Percentiles rank a stretch among this genome's conserved stretches.
Conservation (phyloP, 2,797 vertebrate species). For the Merluccius polli region DNA sequence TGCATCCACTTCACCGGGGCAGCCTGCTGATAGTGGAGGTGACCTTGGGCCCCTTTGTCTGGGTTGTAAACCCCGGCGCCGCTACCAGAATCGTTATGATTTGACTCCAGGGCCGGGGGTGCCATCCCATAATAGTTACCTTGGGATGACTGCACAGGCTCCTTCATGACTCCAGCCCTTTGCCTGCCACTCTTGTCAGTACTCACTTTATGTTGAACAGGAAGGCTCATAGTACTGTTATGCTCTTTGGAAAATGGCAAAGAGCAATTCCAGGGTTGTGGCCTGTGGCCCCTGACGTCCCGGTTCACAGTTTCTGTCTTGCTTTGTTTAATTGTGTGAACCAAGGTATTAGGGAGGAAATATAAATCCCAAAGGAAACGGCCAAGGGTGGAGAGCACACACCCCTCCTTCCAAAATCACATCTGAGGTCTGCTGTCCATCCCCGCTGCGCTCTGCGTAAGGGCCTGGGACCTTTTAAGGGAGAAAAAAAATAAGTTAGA, state of each 20-base stretch:
- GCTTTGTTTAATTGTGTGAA: conserved; percentile 47
- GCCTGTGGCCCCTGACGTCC: conserved; percentile 35
- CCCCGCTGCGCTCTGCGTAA: conserved; percentile 45
- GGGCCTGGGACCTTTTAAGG: conserved; percentile 46
- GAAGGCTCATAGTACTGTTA: conserved; percentile 85
- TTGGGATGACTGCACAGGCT: conserved; percentile 80
- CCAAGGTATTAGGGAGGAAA: conserved; percentile 58
- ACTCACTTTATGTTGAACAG: conserved; percentile 84
- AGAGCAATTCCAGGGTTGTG: conserved; percentile 22
- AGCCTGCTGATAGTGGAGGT: conserved; percentile 77
- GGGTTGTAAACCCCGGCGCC: conserved; percentile 76
- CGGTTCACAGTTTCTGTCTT: conserved; percentile 17
- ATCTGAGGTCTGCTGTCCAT: conserved; percentile 46
- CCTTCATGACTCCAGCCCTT: conserved; percentile 75
- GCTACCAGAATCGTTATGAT: conserved; percentile 57
- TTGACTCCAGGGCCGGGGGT: conserved; percentile 63
- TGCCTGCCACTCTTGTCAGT: conserved; percentile 82
- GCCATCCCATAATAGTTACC: conserved; percentile 80
- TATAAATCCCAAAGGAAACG: conserved; percentile 63
- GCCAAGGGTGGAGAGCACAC: conserved; percentile 50
- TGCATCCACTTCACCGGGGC: conserved; percentile 83
- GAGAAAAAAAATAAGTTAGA: conserved; percentile 32
- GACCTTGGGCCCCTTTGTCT: conserved; percentile 77
- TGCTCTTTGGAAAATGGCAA: conserved; percentile 18
- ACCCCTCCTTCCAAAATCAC: conserved; percentile 54